These are phyloP conservation scores for Tapirus indicus DNA, from an alignment of 2,797 vertebrate species.

Conservation along the genomic window DNA sequence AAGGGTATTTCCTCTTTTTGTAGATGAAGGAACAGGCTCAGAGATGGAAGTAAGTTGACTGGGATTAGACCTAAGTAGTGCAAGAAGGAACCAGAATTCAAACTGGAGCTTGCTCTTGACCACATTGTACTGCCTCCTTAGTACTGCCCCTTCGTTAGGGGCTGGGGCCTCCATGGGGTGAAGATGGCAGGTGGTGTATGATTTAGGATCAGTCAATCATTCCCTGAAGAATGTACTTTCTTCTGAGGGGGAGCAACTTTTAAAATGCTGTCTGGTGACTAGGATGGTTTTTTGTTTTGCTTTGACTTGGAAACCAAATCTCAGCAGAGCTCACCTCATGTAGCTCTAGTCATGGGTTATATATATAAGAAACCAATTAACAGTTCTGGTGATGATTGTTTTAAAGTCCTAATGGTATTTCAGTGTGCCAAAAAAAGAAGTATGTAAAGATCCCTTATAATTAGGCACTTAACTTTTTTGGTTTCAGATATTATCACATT, in stretches of 20 bases:
- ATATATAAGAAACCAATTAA: not conserved
- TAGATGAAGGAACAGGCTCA: not conserved
- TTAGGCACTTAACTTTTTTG: not conserved
- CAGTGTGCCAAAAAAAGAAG: not conserved
- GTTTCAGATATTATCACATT: not conserved
- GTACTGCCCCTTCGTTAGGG: not conserved
- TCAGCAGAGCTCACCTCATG: not conserved
- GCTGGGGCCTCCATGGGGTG: rapidly evolving
- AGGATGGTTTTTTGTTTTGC: not conserved
- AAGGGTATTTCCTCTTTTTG: not conserved
- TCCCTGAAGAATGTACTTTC: not conserved
- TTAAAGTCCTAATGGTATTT: not conserved
- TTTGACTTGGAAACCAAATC: conserved; percentile 31
- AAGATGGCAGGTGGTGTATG: not conserved
- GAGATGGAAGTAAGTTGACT: not conserved
- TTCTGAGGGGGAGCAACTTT: not conserved
- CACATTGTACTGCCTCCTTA: not conserved
- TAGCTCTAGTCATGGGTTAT: not conserved
- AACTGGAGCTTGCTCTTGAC: not conserved
- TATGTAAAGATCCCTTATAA: not conserved
- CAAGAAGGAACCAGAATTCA: not conserved
- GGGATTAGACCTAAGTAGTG: not conserved
- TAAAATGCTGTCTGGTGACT: not conserved
- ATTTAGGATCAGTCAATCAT: not conserved
- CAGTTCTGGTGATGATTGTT: not conserved